Evolutionary conservation across 2,888 invertebrate genomes (phyloP).

Genomic region (Hirtodrosophila histrioides): DNA sequence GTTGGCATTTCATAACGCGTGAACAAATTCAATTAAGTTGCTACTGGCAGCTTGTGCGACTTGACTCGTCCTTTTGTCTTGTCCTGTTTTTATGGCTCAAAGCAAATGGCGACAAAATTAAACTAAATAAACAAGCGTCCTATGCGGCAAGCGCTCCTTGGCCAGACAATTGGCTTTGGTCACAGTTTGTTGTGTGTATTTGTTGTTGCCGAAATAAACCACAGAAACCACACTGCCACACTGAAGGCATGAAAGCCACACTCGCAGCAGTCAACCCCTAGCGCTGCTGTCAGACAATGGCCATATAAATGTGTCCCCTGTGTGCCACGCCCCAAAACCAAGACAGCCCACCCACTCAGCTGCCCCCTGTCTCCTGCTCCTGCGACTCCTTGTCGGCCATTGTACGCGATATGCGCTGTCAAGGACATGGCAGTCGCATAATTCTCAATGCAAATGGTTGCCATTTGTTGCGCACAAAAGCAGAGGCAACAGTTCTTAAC

Average conservation of each 20-base stretch:
- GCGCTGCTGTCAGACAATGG: slow-evolving; percentile 64
- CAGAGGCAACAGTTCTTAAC: slow-evolving; percentile 6
- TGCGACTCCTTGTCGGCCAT: slow-evolving; percentile 7
- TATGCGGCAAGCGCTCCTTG: slow-evolving; percentile 6
- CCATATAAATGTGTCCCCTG: slow-evolving; percentile 65
- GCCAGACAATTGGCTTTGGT: slow-evolving; percentile 70
- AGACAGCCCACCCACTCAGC: background rate
- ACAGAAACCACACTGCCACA: slow-evolving; percentile 54
- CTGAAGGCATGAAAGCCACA: slow-evolving; percentile 54
- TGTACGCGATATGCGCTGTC: slow-evolving; percentile 36
- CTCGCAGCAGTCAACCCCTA: slow-evolving; percentile 39
- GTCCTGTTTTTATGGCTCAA: slow-evolving; percentile 55
- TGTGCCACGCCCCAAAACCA: slow-evolving; percentile 30
- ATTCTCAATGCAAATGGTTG: slow-evolving; percentile 63
- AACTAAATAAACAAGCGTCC: slow-evolving; percentile 71
- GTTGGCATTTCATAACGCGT: slow-evolving; percentile 72
- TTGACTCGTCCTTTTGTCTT: slow-evolving; percentile 35
- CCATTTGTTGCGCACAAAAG: slow-evolving; percentile 61
- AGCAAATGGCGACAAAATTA: slow-evolving; percentile 68
- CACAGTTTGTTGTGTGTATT: slow-evolving; percentile 50
- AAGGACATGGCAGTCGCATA: slow-evolving; percentile 56
- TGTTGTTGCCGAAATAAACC: slow-evolving; percentile 62
- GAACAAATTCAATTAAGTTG: slow-evolving; percentile 74
- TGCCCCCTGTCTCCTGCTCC: background rate
- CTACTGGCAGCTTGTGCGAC: background rate